phyloP scores from a whole-genome alignment of 2,888 invertebrate species.

The Drosophila melanosoma region DNA sequence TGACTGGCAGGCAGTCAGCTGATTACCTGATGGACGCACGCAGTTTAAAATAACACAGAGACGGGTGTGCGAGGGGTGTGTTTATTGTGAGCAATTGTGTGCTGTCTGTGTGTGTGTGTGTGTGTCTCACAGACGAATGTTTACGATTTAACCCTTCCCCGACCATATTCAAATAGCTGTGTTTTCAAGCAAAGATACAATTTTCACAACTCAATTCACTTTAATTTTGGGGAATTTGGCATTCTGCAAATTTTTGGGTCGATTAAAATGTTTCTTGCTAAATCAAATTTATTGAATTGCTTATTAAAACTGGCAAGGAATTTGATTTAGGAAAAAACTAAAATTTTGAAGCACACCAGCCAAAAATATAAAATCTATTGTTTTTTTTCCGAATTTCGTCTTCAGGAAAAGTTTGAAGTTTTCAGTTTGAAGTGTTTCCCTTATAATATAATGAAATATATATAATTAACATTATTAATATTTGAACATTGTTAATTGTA shows the following conservation, averaged over 20 bases:
- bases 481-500: neutral
- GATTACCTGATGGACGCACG: constrained; percentile 38
- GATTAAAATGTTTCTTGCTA: neutral
- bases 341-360: neutral
- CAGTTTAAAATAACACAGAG: constrained; percentile 28
- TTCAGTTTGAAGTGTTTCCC: neutral
- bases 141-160: neutral
- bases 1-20: neutral
- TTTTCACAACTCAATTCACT: neutral
- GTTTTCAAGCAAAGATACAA: neutral
- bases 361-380: too few species aligned
- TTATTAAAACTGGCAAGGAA: neutral
- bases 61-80: neutral
- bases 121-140: neutral
- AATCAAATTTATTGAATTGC: neutral
- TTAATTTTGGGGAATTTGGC: neutral
- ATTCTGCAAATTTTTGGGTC: neutral
- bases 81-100: neutral
- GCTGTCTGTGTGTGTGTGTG: neutral
- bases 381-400: too few species aligned
- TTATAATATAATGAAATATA: neutral
- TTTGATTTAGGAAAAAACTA: neutral
- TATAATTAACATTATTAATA: neutral
- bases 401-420: neutral
- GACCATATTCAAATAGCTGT: neutral